Percentiles rank a stretch among this genome's conserved stretches.
Evolutionary conservation across 2,888 invertebrate genomes (phyloP).

Genomic region (Peribatodes rhomboidaria): DNA sequence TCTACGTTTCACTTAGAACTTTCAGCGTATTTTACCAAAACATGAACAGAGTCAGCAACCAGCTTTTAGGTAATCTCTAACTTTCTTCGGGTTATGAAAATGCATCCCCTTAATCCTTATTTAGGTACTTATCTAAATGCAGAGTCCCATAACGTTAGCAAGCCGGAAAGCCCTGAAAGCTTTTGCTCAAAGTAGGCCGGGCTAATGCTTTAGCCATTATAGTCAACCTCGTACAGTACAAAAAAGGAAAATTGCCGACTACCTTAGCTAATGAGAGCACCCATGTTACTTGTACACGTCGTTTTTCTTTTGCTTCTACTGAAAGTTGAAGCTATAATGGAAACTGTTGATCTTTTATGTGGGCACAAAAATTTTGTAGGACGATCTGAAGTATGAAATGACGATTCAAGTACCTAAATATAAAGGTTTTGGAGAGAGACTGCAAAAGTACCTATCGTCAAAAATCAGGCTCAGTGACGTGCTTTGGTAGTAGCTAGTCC

Average conservation of each 20-base stretch:
- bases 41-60: constrained; percentile 15
- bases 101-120: constrained; percentile 49
- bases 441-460: too few relatives aligned
- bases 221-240: constrained; percentile 61
- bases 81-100: constrained; percentile 37
- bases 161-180: constrained; percentile 77
- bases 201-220: constrained; percentile 83
- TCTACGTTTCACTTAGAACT: not conserved
- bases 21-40: not conserved
- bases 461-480: too few relatives aligned
- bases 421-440: too few relatives aligned
- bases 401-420: too few relatives aligned
- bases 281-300: not conserved
- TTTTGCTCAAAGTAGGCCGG: constrained; percentile 74
- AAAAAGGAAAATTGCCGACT: constrained; percentile 74
- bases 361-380: not conserved
- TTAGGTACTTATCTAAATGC: constrained; percentile 49
- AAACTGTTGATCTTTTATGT: not conserved
- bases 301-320: not conserved
- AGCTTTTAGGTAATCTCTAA: constrained; percentile 19
- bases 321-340: not conserved
- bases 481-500: too few relatives aligned
- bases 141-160: constrained; percentile 61
- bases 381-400: too few relatives aligned
- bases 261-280: constrained; percentile 36